phyloP scores from a whole-genome alignment of 2,797 vertebrate genomes.

The Amblyopsis hoosieri region DNA sequence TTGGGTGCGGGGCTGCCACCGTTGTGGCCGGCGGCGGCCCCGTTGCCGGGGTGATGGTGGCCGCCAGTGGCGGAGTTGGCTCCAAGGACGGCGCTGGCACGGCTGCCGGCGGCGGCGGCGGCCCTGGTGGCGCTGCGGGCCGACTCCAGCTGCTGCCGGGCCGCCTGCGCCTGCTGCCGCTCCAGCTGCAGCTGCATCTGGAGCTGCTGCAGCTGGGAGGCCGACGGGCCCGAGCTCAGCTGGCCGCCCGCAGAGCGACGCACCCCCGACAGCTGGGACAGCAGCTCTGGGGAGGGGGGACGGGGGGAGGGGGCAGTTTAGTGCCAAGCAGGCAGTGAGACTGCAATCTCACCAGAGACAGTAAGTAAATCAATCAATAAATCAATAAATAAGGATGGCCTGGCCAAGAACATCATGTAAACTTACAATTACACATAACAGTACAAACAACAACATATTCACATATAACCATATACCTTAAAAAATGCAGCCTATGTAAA shows the following conservation, averaged over 20 bases:
- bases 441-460: too few species aligned
- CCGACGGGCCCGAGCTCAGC: conserved; percentile 95
- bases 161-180: conserved; percentile 94
- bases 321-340: too few species aligned
- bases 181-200: conserved; percentile 99
- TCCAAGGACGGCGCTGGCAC: conserved; percentile 69
- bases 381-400: too few species aligned
- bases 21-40: conserved; percentile 75
- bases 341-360: not conserved
- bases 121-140: conserved; percentile 89
- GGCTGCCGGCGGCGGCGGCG: conserved; percentile 64
- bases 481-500: too few species aligned
- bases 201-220: conserved; percentile 96
- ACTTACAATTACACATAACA: too few species aligned
- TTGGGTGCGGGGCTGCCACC: conserved; percentile 86
- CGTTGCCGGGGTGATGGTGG: conserved; percentile 56
- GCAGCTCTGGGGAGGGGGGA: conserved; percentile 81
- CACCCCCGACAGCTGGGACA: conserved; percentile 97
- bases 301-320: too few species aligned
- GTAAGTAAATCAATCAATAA: too few species aligned
- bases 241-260: conserved; percentile 95
- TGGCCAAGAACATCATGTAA: too few species aligned
- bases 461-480: too few species aligned
- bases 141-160: conserved; percentile 94
- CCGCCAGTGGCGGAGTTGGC: conserved; percentile 57